Conservation (phyloP, 1,140 invertebrate species). For the Drosophila baimaii region DNA sequence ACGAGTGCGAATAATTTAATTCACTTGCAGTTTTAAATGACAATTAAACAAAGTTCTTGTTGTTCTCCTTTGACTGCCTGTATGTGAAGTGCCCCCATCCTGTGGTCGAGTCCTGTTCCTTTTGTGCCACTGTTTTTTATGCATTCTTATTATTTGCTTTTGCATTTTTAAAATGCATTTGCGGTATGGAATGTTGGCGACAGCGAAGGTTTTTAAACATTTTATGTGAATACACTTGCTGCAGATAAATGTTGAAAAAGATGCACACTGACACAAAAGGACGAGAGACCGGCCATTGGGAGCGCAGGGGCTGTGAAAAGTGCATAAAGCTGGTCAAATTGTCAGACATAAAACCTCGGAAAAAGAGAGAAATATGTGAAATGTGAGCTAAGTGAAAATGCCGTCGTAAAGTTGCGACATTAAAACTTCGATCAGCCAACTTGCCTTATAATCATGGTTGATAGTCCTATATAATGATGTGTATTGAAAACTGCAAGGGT, state of each 20-base stretch:
- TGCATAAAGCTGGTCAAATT: conserved; percentile 39
- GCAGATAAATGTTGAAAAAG: conserved; percentile 18
- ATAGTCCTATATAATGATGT: conserved; percentile 13
- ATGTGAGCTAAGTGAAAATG: conserved; percentile 49
- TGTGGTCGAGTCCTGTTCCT: conserved; percentile 28
- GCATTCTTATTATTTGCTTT: conserved; percentile 47
- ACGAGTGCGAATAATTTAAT: conserved; percentile 66
- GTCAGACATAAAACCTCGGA: conserved; percentile 30
- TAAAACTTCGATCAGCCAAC: conserved; percentile 26
- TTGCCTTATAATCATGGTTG: conserved; percentile 17
- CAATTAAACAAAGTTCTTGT: too few species aligned
- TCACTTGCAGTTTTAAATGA: conserved; percentile 55
- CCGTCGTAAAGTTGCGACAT: conserved; percentile 22
- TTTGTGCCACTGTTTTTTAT: too few species aligned
- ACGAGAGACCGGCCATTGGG: background rate
- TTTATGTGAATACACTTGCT: conserved; percentile 29
- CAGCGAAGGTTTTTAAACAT: conserved; percentile 48
- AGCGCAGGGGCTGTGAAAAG: conserved; percentile 15
- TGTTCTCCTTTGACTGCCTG: conserved; percentile 33
- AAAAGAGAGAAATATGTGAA: too few species aligned
- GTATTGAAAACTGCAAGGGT: conserved; percentile 13
- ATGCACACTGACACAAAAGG: conserved; percentile 5
- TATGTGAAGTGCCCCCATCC: conserved; percentile 43
- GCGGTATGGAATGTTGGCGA: conserved; percentile 47
- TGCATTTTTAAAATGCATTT: conserved; percentile 48